These are phyloP conservation scores for Pterophyllum scalare DNA, from an alignment of 2,113 vertebrate genomes.

Conservation along the genomic window DNA sequence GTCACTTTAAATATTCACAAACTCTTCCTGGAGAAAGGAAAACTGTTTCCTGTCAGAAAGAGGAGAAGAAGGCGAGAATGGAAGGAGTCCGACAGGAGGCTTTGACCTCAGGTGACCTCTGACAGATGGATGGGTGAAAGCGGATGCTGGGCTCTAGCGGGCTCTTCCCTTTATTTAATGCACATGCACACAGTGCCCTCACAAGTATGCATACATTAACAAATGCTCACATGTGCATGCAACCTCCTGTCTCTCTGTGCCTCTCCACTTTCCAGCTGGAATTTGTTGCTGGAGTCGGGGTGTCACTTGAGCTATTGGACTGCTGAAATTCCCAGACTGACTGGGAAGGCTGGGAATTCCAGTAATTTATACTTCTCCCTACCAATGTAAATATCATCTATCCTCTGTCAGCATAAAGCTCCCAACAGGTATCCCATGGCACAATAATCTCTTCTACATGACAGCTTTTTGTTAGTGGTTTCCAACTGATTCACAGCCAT, in stretches of 20 bases:
- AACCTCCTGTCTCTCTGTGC: neutral
- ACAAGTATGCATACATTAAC: neutral
- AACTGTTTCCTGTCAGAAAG: neutral
- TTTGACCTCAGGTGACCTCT: constrained; percentile 35
- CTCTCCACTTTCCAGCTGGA: constrained; percentile 53
- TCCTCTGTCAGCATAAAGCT: constrained; percentile 1
- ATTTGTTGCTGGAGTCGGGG: constrained; percentile 9
- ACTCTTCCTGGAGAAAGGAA: neutral
- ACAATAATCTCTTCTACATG: neutral
- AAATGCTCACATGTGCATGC: neutral
- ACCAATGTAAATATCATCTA: neutral
- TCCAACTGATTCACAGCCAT: neutral
- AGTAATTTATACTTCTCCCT: neutral
- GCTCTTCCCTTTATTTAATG: neutral
- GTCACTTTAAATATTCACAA: neutral
- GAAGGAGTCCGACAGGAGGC: constrained; percentile 14
- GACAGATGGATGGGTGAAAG: constrained; percentile 52
- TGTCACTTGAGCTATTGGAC: neutral
- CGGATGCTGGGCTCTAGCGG: constrained; percentile 1
- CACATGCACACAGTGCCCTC: neutral
- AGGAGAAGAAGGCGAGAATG: constrained; percentile 8
- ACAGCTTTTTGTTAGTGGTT: neutral
- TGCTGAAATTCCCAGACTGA: neutral
- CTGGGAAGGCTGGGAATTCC: neutral
- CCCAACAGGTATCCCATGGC: neutral